Percentiles rank a stretch among this genome's conserved stretches.
Conservation (phyloP, 2,113 vertebrate species). For the Pollachius pollachius region DNA sequence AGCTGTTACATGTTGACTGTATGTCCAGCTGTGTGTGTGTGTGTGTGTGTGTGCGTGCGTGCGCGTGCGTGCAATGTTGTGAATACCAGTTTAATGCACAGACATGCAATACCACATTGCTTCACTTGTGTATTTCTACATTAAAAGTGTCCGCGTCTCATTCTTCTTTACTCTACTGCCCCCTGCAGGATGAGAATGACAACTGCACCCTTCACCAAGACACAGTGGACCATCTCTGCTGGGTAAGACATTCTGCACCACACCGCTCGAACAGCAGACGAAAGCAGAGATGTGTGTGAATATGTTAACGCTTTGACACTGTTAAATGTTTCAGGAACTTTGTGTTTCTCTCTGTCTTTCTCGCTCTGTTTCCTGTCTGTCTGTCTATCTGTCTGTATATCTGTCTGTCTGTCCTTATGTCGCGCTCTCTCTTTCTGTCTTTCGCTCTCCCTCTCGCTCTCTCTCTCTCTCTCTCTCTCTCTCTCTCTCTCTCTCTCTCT, state of each 20-base stretch:
- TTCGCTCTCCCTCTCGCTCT: neutral
- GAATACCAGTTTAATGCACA: neutral
- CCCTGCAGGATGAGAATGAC: slow-evolving; percentile 48
- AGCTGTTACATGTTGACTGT: neutral
- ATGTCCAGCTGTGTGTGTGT: neutral
- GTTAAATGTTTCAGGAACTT: neutral
- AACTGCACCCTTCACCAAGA: slow-evolving; percentile 7
- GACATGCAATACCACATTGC: neutral
- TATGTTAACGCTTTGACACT: neutral
- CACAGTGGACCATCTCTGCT: slow-evolving; percentile 44
- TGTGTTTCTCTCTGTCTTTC: neutral
- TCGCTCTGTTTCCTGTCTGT: neutral
- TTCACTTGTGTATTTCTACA: neutral
- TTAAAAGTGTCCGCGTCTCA: neutral
- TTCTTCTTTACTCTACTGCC: neutral
- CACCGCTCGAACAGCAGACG: no score
- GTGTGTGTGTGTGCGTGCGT: slow-evolving; percentile 1
- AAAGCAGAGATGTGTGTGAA: neutral
- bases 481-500: neutral
- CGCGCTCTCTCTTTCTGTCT: neutral
- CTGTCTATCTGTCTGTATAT: neutral
- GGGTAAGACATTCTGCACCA: slow-evolving; percentile 59
- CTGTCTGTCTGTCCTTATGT: neutral
- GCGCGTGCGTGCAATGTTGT: neutral
- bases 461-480: neutral